Evolutionary conservation across 2,797 vertebrate species (phyloP), one percentile per base, ranked within the genome.

Genomic region (Sebastes itinus): DNA sequence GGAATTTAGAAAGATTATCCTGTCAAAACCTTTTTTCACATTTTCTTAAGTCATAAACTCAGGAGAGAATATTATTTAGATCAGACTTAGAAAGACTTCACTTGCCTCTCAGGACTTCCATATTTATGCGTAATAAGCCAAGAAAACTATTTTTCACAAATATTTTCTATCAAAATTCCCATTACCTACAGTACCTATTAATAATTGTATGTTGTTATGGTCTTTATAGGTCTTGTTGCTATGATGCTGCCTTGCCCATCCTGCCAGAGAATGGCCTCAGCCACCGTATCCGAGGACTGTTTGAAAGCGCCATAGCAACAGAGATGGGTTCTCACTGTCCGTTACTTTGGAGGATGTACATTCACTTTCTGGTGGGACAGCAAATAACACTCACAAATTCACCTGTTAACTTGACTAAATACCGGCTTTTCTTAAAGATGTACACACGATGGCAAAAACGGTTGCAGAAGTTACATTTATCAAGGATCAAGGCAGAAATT

Each of bases 271-370:
- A 95, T 0, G 98, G 99, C 22, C 94, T 99, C 75, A 94, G 95
- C 46, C 97, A 99, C 89, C 96, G 98, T 10, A 98, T 99, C 91
- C 81, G 94, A 27, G 94, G 94, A 63, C 94, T 99, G 5, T 99
- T 98, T 94, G 98, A 99, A 91, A 96, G 91, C 0, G 95, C 97
- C 2, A 75, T 95, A 73, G 94, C 90, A 85, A 96, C 93, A 18
- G 96, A 97, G 81, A 90, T 49, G 4, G 97, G 98, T 4, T 83
- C 95, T 80, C 96, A 94, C 58, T 99, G 98, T 81, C 97, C 97
- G 11, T 91, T 99, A 73, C 93, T 99, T 20, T 99, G 98, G 99
- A 97, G 98, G 87, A 96, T 98, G 96, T 99, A 98, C 92, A 90
- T 99, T 87, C 93, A 95, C 77, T 99, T 98, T 71, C 90, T 97